These are phyloP conservation scores for Melinaea marsaeus DNA, from an alignment of 2,888 invertebrate genomes.

Conservation along the genomic window DNA sequence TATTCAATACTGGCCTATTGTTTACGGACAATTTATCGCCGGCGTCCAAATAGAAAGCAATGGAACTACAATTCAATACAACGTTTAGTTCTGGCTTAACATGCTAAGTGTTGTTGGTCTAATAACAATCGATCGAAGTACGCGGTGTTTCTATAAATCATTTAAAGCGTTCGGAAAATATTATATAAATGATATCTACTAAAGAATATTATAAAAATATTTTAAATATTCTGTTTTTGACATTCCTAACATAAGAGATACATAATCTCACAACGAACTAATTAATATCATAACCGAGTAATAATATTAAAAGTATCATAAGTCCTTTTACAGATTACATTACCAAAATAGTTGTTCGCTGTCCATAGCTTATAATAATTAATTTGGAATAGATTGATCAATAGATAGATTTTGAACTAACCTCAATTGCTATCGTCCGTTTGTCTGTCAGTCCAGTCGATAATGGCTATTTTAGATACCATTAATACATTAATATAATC, in stretches of 20 bases:
- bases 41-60: constrained; percentile 35
- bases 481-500: not conserved
- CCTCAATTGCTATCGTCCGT: constrained; percentile 22
- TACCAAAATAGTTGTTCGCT: constrained; percentile 1
- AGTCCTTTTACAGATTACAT: not conserved
- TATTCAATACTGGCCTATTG: constrained; percentile 54
- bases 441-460: constrained; percentile 14
- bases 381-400: constrained; percentile 17
- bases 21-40: constrained; percentile 67
- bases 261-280: no score
- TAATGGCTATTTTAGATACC: constrained; percentile 21
- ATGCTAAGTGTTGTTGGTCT: constrained; percentile 45
- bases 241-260: no score
- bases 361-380: constrained; percentile 21
- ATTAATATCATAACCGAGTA: no score
- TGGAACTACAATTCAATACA: constrained; percentile 58
- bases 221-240: no score
- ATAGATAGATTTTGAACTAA: constrained; percentile 20
- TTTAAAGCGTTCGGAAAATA: no score
- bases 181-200: no score
- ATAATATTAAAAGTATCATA: not conserved
- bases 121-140: not conserved
- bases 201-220: no score
- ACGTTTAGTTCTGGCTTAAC: constrained; percentile 52
- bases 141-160: no score